Base-by-base conservation (phyloP, 2,113 vertebrate genomes). In the Oreochromis tanganicae region DNA sequence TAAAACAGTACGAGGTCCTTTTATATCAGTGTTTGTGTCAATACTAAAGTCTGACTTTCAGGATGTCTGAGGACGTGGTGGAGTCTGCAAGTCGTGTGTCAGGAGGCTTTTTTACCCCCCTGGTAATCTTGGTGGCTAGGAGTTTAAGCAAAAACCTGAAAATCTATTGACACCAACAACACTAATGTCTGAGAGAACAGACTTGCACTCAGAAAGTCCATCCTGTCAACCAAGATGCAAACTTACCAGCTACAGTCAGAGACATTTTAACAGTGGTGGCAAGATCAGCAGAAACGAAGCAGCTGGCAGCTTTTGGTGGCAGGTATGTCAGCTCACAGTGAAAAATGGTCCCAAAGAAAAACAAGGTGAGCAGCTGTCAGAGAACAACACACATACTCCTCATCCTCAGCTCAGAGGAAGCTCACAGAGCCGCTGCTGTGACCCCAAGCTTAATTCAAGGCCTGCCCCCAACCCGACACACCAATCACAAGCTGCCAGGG, bases 221-320 rank as follows among this genome's bases (percentile, higher is more conserved):
- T 84, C 21, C 52, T 17, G 24, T 16, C n/a, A 57, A 8, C 7
- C 24, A 16, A 34, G 10, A 21, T 3, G 10, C 1, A 6, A 83
- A 93, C 95, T 95, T 82, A 96, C 95, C 95, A 5, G 83, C 89
- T 38, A 94, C 85, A 12, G 92, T 93, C 0, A 96, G 89, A 73
- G 92, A 90, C 95, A 96, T 95, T 81, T 83, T 86, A 63, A 71
- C 59, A 17, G 3, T 1, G 10, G 11, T 0, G 8, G 17, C 3
- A 6, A 10, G 17, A 13, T 68, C 9, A 48, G 81, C 1, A 7
- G 41, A 57, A 1, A 17, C 14, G 81, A 50, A 41, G 80, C 36
- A 2, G 81, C 57, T 19, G 27, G 55, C 0, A 0, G 79, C 9
- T 8, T 71, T 29, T 41, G 19, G 12, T 6, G 14, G 61, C 52